Conservation (phyloP, 2,888 invertebrate genomes). For the Petrophora chlorosata region DNA sequence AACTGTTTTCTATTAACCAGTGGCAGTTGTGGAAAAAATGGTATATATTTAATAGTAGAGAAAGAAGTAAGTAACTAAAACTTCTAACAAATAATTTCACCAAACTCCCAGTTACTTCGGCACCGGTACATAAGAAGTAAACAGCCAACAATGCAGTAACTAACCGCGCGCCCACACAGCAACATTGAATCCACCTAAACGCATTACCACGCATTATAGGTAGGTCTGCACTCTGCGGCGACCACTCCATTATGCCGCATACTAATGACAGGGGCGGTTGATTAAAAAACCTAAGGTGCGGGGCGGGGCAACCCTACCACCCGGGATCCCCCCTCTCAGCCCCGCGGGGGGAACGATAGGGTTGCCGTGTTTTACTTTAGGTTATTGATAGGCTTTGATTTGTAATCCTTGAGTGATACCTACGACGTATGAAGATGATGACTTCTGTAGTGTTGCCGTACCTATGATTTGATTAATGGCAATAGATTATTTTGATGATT, state of each 20-base stretch:
- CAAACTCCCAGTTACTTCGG: too few species aligned
- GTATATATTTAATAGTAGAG: too few species aligned
- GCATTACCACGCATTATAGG: slow-evolving; percentile 28
- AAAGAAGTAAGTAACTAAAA: too few species aligned
- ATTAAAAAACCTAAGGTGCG: slow-evolving; percentile 77
- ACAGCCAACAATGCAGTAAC: neutral
- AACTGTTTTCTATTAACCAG: too few species aligned
- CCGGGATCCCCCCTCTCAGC: slow-evolving; percentile 29
- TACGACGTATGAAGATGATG: neutral
- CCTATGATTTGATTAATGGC: too few species aligned
- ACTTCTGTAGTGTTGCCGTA: neutral
- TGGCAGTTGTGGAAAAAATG: too few species aligned
- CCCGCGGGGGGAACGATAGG: slow-evolving; percentile 29
- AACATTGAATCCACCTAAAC: slow-evolving; percentile 27
- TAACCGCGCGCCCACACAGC: neutral
- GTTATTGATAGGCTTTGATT: slow-evolving; percentile 8
- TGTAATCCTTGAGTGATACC: slow-evolving; percentile 3
- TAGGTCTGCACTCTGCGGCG: slow-evolving; percentile 2
- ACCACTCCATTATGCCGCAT: slow-evolving; percentile 72
- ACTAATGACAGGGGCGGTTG: slow-evolving; percentile 80
- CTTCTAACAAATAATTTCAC: too few species aligned
- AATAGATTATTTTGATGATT: too few species aligned
- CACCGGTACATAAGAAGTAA: too few species aligned
- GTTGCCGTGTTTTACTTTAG: slow-evolving; percentile 20
- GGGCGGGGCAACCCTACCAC: slow-evolving; percentile 57